A percentile compares a stretch with the other conserved stretches of the same genome.
phyloP scores from a whole-genome alignment of 2,113 vertebrate species.

The Perca flavescens region DNA sequence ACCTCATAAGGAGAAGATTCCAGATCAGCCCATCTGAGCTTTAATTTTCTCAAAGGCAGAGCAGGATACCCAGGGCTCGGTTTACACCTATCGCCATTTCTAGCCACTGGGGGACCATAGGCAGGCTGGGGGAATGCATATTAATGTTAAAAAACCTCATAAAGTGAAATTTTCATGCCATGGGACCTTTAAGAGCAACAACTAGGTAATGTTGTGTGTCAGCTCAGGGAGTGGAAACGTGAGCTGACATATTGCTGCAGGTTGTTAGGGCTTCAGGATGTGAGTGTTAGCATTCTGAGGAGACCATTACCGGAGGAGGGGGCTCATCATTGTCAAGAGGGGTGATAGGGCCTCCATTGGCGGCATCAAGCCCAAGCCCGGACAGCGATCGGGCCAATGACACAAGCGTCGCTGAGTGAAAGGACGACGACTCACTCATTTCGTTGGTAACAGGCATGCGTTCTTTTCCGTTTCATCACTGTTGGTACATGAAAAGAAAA shows the following conservation, averaged over 20 bases:
- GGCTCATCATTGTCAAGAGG: slow-evolving; percentile 26
- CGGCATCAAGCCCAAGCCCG: slow-evolving; percentile 61
- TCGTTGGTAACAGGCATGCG: slow-evolving; percentile 70
- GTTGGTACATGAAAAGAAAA: slow-evolving; percentile 14
- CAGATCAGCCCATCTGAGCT: too few relatives aligned
- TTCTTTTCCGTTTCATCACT: slow-evolving; percentile 83
- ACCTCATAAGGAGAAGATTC: too few relatives aligned
- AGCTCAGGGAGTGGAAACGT: neutral
- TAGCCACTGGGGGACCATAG: too few relatives aligned
- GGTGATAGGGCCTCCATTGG: slow-evolving; percentile 63
- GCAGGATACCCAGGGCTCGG: too few relatives aligned
- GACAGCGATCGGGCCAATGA: slow-evolving; percentile 81
- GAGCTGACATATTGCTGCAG: neutral
- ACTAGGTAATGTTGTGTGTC: neutral
- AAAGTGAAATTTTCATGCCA: too few relatives aligned
- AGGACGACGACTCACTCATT: slow-evolving; percentile 76
- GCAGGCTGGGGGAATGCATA: too few relatives aligned
- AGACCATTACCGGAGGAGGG: slow-evolving; percentile 57
- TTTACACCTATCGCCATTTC: too few relatives aligned
- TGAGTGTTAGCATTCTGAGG: neutral
- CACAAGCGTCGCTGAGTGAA: slow-evolving; percentile 82
- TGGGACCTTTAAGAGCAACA: neutral
- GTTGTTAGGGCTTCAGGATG: neutral
- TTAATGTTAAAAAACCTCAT: too few relatives aligned
- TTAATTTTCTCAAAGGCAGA: too few relatives aligned